A percentile compares a stretch with the other conserved stretches of the same genome.
Evolutionary conservation across 2,888 invertebrate genomes (phyloP).

Genomic region (Rhamphomyia laevipes): DNA sequence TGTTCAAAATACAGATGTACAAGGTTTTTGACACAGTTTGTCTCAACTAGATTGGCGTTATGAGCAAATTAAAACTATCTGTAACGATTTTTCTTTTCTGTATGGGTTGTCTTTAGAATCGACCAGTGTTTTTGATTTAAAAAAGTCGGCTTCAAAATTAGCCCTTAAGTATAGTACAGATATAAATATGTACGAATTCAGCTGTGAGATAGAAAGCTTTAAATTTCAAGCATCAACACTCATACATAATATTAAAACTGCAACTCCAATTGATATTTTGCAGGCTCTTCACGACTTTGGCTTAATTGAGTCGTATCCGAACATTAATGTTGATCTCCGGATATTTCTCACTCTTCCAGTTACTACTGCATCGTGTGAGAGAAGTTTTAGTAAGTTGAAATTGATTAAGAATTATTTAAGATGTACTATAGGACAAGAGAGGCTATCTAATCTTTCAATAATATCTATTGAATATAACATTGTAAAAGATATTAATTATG

Average conservation of each 20-base stretch:
- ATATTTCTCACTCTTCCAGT: too few species aligned
- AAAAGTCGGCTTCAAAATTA: not conserved
- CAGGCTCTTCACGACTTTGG: not conserved
- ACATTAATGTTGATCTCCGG: too few species aligned
- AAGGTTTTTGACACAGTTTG: not conserved
- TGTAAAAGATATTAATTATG: too few species aligned
- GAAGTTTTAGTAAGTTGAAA: too few species aligned
- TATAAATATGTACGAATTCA: not conserved
- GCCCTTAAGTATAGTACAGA: not conserved
- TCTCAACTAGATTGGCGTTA: not conserved
- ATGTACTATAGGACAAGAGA: too few species aligned
- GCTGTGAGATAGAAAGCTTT: not conserved
- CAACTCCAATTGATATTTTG: constrained; percentile 1
- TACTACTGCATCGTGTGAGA: too few species aligned
- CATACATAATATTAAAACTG: not conserved
- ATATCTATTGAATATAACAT: too few species aligned
- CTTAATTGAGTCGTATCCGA: too few species aligned
- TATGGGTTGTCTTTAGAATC: not conserved
- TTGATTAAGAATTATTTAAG: too few species aligned
- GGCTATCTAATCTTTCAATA: too few species aligned
- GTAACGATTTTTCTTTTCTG: not conserved
- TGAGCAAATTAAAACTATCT: not conserved
- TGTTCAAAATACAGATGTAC: not conserved
- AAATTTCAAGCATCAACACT: constrained; percentile 1
- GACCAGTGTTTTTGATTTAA: not conserved